Evolutionary conservation across 2,797 vertebrate species (phyloP).

Genomic region (Notamacropus eugenii): DNA sequence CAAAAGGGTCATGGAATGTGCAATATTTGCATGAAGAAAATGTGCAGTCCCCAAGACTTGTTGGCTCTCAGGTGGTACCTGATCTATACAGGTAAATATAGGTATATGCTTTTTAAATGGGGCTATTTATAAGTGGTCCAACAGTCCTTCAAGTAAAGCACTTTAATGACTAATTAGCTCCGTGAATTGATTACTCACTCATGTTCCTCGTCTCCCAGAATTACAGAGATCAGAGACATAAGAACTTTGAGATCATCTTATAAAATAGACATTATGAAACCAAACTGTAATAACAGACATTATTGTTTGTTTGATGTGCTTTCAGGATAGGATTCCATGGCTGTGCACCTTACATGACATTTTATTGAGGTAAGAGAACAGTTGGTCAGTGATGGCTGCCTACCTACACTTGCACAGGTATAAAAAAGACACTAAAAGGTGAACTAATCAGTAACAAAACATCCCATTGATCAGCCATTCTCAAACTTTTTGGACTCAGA

Average conservation of each 20-base stretch:
- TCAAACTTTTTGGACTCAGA: not conserved
- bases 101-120: not conserved
- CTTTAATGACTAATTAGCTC: not conserved
- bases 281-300: not conserved
- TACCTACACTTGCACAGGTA: not conserved
- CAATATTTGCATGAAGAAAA: not conserved
- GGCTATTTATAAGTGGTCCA: not conserved
- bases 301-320: constrained; percentile 67
- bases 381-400: not conserved
- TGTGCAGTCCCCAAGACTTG: not conserved
- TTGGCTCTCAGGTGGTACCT: not conserved
- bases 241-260: not conserved
- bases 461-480: not conserved
- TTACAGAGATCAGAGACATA: not conserved
- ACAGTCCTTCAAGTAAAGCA: not conserved
- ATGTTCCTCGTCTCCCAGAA: not conserved
- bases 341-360: constrained; percentile 90
- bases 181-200: not conserved
- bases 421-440: constrained; percentile 2
- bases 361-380: constrained; percentile 87
- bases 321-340: constrained; percentile 94
- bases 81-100: not conserved
- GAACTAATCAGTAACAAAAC: constrained; percentile 13
- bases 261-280: constrained; percentile 6
- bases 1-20: not conserved